Conservation (phyloP, 1,140 invertebrate species). For the Conus betulinus region DNA sequence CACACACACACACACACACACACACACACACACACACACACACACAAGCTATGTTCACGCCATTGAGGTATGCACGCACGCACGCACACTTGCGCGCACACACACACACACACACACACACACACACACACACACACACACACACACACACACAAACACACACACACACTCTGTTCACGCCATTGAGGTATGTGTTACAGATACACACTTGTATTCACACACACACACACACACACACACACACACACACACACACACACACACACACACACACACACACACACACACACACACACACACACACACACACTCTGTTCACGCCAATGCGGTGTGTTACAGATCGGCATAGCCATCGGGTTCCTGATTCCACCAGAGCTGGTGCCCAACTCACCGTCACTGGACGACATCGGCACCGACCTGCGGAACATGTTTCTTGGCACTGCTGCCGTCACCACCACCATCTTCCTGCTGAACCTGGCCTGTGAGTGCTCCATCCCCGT, state of each 20-base stretch:
- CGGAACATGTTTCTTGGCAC: slow-evolving; percentile 88
- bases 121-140: no score
- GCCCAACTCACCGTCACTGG: slow-evolving; percentile 68
- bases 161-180: no score
- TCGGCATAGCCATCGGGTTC: slow-evolving; percentile 93
- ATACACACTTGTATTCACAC: no score
- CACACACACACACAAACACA: no score
- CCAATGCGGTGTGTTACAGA: slow-evolving; percentile 77
- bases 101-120: no score
- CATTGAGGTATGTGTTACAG: no score
- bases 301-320: not conserved
- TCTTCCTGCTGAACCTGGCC: slow-evolving; percentile 80
- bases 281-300: not conserved
- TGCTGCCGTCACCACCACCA: slow-evolving; percentile 84
- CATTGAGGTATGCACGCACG: no score
- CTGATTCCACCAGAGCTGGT: slow-evolving; percentile 91
- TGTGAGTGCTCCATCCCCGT: slow-evolving; percentile 5
- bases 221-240: no score
- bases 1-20: no score
- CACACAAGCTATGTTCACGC: no score
- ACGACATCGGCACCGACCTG: slow-evolving; percentile 82
- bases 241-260: not conserved
- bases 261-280: not conserved
- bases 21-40: no score
- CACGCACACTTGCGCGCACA: no score